Conservation (phyloP, 2,888 invertebrate genomes). For the Petrolisthes cinctipes region DNA sequence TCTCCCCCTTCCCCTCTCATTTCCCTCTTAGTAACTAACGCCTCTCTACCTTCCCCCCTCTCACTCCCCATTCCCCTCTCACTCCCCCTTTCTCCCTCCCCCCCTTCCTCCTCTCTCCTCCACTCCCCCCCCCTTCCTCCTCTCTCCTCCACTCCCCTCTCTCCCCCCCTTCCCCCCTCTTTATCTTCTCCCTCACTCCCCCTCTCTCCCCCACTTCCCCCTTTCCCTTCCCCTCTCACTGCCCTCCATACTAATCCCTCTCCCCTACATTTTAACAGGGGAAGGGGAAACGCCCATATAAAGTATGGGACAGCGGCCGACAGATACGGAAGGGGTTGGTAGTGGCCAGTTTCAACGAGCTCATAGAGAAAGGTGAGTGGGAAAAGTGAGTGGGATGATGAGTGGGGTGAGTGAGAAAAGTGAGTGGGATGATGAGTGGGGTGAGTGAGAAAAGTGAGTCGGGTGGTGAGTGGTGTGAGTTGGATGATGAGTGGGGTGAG, state of each 20-base stretch:
- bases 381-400: not conserved
- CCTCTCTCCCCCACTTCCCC: not conserved
- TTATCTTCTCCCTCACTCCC: not conserved
- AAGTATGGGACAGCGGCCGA: constrained; percentile 65
- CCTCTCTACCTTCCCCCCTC: not conserved
- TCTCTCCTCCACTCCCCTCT: too few species aligned
- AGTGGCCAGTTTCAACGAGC: constrained; percentile 62
- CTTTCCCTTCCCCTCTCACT: not conserved
- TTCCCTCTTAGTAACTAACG: not conserved
- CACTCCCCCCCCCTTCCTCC: not conserved
- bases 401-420: not conserved
- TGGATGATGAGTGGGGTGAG: not conserved
- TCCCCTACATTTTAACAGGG: constrained; percentile 35
- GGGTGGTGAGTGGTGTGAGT: not conserved
- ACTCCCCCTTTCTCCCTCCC: not conserved
- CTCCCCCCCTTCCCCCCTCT: not conserved
- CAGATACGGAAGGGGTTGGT: constrained; percentile 57
- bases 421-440: not conserved
- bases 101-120: not conserved
- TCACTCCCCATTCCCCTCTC: not conserved
- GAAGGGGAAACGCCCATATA: constrained; percentile 66
- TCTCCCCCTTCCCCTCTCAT: not conserved
- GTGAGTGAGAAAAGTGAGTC: not conserved
- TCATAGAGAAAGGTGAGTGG: constrained; percentile 62
- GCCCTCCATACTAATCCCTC: not conserved